phyloP scores from a whole-genome alignment of 2,888 invertebrate species.

The Hipparchia sbordonii region DNA sequence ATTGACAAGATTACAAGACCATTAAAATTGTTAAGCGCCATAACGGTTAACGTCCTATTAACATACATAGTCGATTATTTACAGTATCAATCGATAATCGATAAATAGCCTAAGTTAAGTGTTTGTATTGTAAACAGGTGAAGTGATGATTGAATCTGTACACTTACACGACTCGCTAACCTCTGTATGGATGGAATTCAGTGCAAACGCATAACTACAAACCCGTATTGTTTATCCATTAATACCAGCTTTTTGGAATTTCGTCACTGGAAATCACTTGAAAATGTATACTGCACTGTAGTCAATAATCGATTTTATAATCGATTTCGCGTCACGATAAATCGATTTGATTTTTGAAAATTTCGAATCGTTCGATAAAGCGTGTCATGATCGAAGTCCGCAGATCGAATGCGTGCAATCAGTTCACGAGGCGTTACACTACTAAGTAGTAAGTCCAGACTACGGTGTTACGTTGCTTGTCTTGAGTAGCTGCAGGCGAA shows the following conservation, averaged over 20 bases:
- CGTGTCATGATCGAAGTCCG: neutral
- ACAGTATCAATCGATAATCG: conserved; percentile 13
- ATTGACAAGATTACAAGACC: conserved; percentile 5
- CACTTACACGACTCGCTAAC: conserved; percentile 43
- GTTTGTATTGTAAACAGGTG: conserved; percentile 23
- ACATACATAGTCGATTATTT: conserved; percentile 33
- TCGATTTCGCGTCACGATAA: conserved; percentile 32
- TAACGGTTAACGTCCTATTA: conserved; percentile 21
- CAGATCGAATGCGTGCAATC: conserved; percentile 62
- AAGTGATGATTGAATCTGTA: conserved; percentile 34
- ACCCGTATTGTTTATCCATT: conserved; percentile 39
- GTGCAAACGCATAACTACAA: conserved; percentile 41
- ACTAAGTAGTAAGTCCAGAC: conserved; percentile 49
- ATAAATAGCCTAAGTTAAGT: conserved; percentile 4
- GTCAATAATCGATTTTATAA: conserved; percentile 20
- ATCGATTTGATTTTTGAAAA: conserved; percentile 42
- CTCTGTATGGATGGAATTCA: conserved; percentile 43
- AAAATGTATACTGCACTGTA: conserved; percentile 7
- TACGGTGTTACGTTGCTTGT: conserved; percentile 42
- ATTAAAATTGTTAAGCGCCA: conserved; percentile 8
- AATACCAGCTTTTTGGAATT: conserved; percentile 29
- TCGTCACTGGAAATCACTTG: conserved; percentile 35
- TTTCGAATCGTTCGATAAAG: conserved; percentile 29
- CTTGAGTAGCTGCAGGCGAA: conserved; percentile 49
- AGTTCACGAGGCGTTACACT: conserved; percentile 62